Evolutionary conservation across 2,888 invertebrate species (phyloP).

Genomic region (Yponomeuta malinellus): DNA sequence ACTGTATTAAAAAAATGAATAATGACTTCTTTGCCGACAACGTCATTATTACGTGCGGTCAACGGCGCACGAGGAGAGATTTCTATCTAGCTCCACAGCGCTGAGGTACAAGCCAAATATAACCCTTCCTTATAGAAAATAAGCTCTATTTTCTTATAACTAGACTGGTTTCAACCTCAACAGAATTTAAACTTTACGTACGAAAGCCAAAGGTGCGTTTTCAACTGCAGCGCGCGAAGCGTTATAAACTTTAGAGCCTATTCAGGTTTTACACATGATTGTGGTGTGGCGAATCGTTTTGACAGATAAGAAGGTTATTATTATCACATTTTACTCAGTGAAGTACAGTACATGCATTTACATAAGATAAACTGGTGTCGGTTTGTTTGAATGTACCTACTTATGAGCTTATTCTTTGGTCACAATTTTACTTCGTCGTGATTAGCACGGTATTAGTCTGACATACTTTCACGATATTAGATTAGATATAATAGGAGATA

Average conservation of each 20-base stretch:
- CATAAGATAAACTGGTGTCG: slow-evolving; percentile 48
- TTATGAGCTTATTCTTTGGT: not conserved
- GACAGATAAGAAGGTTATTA: slow-evolving; percentile 71
- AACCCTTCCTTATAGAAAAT: not conserved
- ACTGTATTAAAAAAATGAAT: slow-evolving; percentile 74
- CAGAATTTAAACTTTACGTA: slow-evolving; percentile 2
- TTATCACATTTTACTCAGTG: slow-evolving; percentile 71
- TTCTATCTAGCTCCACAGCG: slow-evolving; percentile 45
- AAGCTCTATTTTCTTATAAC: not conserved
- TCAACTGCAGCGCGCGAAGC: not conserved
- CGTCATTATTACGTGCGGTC: slow-evolving; percentile 67
- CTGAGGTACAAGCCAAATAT: not conserved
- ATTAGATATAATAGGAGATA: too few species aligned
- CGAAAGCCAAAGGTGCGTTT: not conserved
- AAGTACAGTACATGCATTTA: slow-evolving; percentile 34
- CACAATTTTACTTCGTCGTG: too few species aligned
- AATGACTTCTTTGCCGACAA: slow-evolving; percentile 70
- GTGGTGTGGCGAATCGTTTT: slow-evolving; percentile 67
- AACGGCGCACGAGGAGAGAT: slow-evolving; percentile 53
- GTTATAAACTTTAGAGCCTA: slow-evolving; percentile 36
- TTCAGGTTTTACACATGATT: slow-evolving; percentile 56
- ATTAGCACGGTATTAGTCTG: too few species aligned
- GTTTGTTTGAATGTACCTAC: slow-evolving; percentile 33
- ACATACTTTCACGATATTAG: too few species aligned
- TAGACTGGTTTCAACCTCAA: not conserved